These are phyloP conservation scores for Trochalopteron elliotii DNA, from an alignment of 2,113 vertebrate species.

Conservation along the genomic window DNA sequence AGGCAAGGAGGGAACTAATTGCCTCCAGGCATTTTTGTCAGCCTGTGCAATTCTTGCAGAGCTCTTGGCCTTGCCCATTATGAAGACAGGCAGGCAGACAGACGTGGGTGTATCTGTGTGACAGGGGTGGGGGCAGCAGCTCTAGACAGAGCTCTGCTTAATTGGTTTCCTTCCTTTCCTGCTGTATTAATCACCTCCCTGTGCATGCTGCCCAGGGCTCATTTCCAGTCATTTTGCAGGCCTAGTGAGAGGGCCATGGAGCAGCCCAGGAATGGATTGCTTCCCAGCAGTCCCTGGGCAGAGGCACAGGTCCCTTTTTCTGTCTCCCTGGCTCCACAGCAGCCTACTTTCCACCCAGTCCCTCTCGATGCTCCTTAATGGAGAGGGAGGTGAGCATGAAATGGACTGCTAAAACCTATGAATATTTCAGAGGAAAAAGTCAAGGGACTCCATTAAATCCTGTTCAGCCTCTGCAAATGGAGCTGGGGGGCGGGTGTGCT, in stretches of 20 bases:
- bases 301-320: not conserved
- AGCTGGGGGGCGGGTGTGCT: not conserved
- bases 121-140: not conserved
- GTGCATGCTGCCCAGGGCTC: not conserved
- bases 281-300: not conserved
- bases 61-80: not conserved
- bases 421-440: slow-evolving; percentile 76
- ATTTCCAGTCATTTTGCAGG: not conserved
- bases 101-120: not conserved
- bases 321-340: not conserved
- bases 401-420: slow-evolving; percentile 69
- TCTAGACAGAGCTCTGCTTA: not conserved
- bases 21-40: not conserved
- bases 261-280: not conserved
- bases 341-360: not conserved
- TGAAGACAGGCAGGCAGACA: not conserved
- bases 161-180: not conserved
- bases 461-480: slow-evolving; percentile 52
- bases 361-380: slow-evolving; percentile 49
- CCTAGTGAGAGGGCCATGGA: not conserved
- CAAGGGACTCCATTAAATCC: slow-evolving; percentile 73
- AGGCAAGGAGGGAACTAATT: not conserved
- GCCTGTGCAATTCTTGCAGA: not conserved
- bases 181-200: not conserved
- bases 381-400: slow-evolving; percentile 62